Evolutionary conservation across 2,888 invertebrate genomes (phyloP), one percentile per base, ranked within the genome.

Genomic region (Polydrusus cervinus): DNA sequence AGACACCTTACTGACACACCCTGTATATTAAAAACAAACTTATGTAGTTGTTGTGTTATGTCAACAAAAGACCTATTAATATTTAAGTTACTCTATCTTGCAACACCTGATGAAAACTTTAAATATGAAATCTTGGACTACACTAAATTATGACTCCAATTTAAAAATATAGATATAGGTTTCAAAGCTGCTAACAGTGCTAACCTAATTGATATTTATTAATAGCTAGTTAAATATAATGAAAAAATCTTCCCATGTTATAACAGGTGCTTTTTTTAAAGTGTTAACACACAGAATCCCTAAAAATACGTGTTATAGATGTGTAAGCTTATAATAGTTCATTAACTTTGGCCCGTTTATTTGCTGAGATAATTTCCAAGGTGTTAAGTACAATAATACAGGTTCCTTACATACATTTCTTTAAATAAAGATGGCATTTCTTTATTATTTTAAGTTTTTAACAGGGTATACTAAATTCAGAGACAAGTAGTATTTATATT

Each of bases 251-350:
- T 71, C 14, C 57, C 38, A 62, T 73, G 73, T 67, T 74, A 69
- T 64, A 69, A 55, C 70, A 70, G 70, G 71, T 71, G 75, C 60
- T 71, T 66, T 68, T n/a, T 71, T 45, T 57, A 25, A 55, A 69
- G 49, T 69, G 74, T 68, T 68, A 71, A 71, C 71, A 71, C 60
- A 57, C 34, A 40, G 65, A 34, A 75, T 75, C 18, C 55, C 75
- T 75, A 76, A 76, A 76, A 76, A 76, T 76, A 76, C 69, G 62
- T 57, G 65, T 75, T 75, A 61, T 70, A 69, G 67, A 75, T 75
- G 57, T 57, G 57, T 57, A 72, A 72, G 71, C 71, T 57, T 72
- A 68, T n/a, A n/a, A n/a, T 72, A 72, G 76, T 76, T 76, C 76
- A 71, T 76, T 76, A 76, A 70, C 76, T 66, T 71, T 76, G 70